These are phyloP conservation scores for Archaeoteleia sp. DNA, from an alignment of 2,888 invertebrate genomes.

Conservation along the genomic window DNA sequence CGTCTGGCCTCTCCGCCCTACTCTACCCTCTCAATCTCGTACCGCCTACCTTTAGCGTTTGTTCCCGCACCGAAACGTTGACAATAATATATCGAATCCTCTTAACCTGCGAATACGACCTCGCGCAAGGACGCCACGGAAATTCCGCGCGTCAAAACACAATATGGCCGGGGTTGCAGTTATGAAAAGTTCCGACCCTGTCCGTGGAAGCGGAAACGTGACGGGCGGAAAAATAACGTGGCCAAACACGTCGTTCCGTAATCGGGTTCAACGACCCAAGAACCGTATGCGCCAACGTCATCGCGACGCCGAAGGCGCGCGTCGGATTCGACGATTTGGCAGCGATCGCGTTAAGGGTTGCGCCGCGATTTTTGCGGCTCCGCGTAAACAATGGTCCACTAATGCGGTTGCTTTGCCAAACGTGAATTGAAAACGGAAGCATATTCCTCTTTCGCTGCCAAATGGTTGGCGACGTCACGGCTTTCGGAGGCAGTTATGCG, in stretches of 20 bases:
- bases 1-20: slow-evolving; percentile 60
- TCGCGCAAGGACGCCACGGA: slow-evolving; percentile 17
- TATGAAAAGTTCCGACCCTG: slow-evolving; percentile 4
- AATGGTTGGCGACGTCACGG: slow-evolving; percentile 29
- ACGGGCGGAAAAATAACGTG: too few relatives aligned
- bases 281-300: not conserved
- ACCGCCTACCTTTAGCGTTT: slow-evolving; percentile 57
- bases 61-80: slow-evolving; percentile 53
- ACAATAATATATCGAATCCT: slow-evolving; percentile 47
- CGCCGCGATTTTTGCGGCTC: slow-evolving; percentile 52
- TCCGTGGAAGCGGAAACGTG: not conserved
- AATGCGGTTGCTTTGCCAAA: slow-evolving; percentile 53
- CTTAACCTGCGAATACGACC: slow-evolving; percentile 23
- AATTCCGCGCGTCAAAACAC: slow-evolving; percentile 24
- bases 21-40: slow-evolving; percentile 50
- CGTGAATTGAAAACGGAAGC: slow-evolving; percentile 35
- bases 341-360: slow-evolving; percentile 44
- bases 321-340: slow-evolving; percentile 35
- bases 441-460: slow-evolving; percentile 44
- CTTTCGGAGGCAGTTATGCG: slow-evolving; percentile 30
- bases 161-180: slow-evolving; percentile 4
- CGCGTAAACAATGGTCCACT: slow-evolving; percentile 48
- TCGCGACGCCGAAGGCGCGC: slow-evolving; percentile 15
- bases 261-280: slow-evolving; percentile 28
- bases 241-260: slow-evolving; percentile 11